phyloP scores from a whole-genome alignment of 2,888 invertebrate species.

The Neuroscelio doddi region DNA sequence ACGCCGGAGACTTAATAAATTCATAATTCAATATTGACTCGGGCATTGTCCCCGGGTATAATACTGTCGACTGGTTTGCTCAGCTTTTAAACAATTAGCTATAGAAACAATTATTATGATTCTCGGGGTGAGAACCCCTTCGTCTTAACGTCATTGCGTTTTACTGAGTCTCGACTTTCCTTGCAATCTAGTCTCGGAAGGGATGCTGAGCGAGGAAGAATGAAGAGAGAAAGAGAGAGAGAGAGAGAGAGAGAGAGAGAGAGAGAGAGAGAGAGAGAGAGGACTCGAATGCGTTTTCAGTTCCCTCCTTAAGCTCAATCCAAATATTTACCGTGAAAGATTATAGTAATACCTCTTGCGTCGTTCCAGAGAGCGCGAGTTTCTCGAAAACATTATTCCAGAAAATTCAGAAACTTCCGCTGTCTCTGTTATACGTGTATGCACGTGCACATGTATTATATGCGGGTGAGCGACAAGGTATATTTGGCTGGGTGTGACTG shows the following conservation, averaged over 20 bases:
- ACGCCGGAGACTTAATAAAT: conserved; percentile 57
- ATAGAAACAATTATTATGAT: conserved; percentile 57
- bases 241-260: background rate
- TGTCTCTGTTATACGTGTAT: background rate
- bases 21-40: conserved; percentile 70
- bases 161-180: conserved; percentile 3
- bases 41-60: conserved; percentile 58
- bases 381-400: conserved; percentile 15
- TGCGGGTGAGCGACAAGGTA: background rate
- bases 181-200: conserved; percentile 24
- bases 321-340: conserved; percentile 60
- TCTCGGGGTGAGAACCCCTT: conserved; percentile 3
- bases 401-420: conserved; percentile 16
- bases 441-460: background rate
- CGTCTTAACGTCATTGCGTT: conserved; percentile 8
- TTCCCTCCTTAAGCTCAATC: conserved; percentile 47
- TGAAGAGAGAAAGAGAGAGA: conserved; percentile 9
- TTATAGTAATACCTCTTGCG: conserved; percentile 52
- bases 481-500: too few relatives aligned
- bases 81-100: conserved; percentile 66
- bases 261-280: too few relatives aligned
- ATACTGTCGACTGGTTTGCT: conserved; percentile 57
- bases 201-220: conserved; percentile 2
- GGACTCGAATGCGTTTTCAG: conserved; percentile 25
- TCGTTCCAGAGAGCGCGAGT: conserved; percentile 13